phyloP scores from a whole-genome alignment of 2,888 invertebrate genomes.

The Parapristionchus giblindavisi region DNA sequence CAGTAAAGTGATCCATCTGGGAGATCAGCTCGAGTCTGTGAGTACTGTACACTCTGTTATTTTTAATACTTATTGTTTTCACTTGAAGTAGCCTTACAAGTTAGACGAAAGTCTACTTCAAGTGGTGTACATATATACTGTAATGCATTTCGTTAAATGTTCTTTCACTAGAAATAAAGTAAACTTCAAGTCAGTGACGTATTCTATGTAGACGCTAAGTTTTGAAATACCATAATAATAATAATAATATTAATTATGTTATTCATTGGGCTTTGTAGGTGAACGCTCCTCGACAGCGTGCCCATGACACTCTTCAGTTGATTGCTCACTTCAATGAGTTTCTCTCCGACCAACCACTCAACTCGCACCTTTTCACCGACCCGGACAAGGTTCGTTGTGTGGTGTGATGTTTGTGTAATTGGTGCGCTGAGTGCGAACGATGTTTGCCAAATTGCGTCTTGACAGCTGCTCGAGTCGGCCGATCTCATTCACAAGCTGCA shows the following conservation, averaged over 20 bases:
- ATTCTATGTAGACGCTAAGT: not conserved
- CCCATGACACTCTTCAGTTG: constrained; percentile 91
- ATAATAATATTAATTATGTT: not conserved
- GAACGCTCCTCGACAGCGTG: constrained; percentile 78
- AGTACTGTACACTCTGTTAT: not conserved
- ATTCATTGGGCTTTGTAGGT: constrained; percentile 36
- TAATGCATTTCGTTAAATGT: not conserved
- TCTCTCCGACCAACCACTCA: constrained; percentile 83
- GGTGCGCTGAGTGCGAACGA: not conserved
- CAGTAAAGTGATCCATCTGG: constrained; percentile 95
- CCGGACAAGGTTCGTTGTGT: constrained; percentile 79
- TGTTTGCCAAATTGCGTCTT: not conserved
- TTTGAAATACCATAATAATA: not conserved
- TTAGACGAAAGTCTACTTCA: not conserved
- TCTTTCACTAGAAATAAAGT: not conserved
- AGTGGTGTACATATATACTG: not conserved
- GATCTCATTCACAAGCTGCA: constrained; percentile 96
- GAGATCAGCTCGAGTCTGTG: constrained; percentile 90
- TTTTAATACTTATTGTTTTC: constrained; percentile 1
- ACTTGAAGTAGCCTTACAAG: no score
- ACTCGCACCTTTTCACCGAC: constrained; percentile 87
- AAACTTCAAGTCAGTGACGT: not conserved
- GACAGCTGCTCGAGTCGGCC: constrained; percentile 89
- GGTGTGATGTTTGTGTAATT: no score
- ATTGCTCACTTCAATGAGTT: constrained; percentile 89